phyloP scores from a whole-genome alignment of 2,888 invertebrate genomes.

The Acanthosepion lycidas region DNA sequence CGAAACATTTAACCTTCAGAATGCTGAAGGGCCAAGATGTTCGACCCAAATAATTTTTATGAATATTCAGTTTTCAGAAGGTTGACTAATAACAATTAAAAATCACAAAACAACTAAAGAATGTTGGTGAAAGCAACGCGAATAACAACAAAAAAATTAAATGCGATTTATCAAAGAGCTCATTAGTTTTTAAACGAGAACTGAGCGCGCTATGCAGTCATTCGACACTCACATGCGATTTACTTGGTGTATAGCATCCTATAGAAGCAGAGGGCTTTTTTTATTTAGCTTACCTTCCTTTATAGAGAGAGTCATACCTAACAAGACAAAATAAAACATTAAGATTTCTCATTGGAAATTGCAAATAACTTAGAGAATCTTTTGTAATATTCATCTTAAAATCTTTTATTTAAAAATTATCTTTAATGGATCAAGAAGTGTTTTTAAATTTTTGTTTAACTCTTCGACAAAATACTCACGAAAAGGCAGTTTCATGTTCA shows the following conservation, averaged over 20 bases:
- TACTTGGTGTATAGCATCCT: not conserved
- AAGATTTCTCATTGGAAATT: not conserved
- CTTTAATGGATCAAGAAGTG: no score
- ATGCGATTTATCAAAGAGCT: not conserved
- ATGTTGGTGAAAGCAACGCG: not conserved
- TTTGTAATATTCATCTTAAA: not conserved
- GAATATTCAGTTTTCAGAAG: not conserved
- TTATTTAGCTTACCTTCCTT: not conserved
- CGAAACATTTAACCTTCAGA: no score
- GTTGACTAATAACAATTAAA: not conserved
- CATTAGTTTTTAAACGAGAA: not conserved
- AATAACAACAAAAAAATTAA: not conserved
- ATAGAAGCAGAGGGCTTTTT: not conserved
- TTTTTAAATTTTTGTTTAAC: no score
- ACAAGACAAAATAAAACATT: not conserved
- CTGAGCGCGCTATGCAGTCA: not conserved
- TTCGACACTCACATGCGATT: not conserved
- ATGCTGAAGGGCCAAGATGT: no score
- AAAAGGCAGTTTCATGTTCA: no score
- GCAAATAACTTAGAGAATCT: not conserved
- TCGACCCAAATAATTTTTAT: no score
- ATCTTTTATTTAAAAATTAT: no score
- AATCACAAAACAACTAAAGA: not conserved
- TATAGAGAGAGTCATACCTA: slow-evolving; percentile 6
- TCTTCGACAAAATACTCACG: no score